These are phyloP conservation scores for Lates calcarifer DNA, from an alignment of 2,113 vertebrate genomes.

Conservation along the genomic window DNA sequence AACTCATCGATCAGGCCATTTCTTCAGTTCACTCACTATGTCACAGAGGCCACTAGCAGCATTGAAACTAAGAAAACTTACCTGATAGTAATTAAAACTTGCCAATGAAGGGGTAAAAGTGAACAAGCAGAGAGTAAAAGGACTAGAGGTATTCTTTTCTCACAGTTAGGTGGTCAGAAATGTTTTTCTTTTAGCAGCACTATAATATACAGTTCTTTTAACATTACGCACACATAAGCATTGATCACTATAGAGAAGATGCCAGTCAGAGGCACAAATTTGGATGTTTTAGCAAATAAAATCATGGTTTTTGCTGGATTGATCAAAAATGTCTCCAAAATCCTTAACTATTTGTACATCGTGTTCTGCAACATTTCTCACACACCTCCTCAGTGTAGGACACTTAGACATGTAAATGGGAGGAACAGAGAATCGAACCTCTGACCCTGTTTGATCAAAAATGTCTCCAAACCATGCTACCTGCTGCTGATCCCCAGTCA, in stretches of 20 bases:
- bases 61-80: constrained; percentile 8
- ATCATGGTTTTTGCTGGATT: neutral
- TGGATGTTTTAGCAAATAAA: neutral
- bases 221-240: neutral
- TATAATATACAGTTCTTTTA: neutral
- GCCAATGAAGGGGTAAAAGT: neutral
- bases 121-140: neutral
- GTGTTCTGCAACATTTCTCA: neutral
- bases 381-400: neutral
- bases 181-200: neutral
- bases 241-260: neutral
- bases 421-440: constrained; percentile 13
- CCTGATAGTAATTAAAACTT: constrained; percentile 18
- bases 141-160: neutral
- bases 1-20: neutral
- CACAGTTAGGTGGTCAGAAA: neutral
- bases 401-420: neutral
- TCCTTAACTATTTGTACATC: neutral
- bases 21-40: neutral
- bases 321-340: neutral
- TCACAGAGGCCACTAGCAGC: neutral
- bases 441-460: neutral
- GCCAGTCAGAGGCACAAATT: neutral
- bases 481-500: constrained; percentile 3
- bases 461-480: neutral